These are phyloP conservation scores for Bostrychus sinensis DNA, from an alignment of 2,113 vertebrate species.

Conservation along the genomic window DNA sequence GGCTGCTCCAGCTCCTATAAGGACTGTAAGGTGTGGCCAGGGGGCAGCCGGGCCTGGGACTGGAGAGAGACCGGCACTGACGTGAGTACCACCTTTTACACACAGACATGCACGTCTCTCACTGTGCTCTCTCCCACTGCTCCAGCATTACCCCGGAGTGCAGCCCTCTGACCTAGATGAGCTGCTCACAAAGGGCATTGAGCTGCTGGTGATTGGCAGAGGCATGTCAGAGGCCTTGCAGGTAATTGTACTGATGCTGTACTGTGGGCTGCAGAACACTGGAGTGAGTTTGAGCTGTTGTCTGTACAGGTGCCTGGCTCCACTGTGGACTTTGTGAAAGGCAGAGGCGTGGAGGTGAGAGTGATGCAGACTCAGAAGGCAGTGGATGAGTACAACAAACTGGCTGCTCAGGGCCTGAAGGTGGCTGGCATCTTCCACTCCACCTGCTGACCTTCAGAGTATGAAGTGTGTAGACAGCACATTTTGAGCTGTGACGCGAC, in stretches of 20 bases:
- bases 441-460: conserved; percentile 84
- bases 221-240: conserved; percentile 94
- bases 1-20: conserved; percentile 87
- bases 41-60: conserved; percentile 93
- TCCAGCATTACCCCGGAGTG: conserved; percentile 91
- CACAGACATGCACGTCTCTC: neutral
- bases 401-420: conserved; percentile 82
- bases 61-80: conserved; percentile 96
- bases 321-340: conserved; percentile 87
- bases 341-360: conserved; percentile 82
- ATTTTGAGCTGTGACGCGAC: too few relatives aligned
- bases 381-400: conserved; percentile 87
- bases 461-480: too few relatives aligned
- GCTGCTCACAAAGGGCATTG: conserved; percentile 85
- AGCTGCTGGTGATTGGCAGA: conserved; percentile 89
- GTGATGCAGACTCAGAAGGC: conserved; percentile 91
- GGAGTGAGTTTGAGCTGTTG: neutral
- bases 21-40: conserved; percentile 98
- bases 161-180: conserved; percentile 94
- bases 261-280: neutral
- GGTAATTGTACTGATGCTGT: conserved; percentile 69
- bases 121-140: neutral
- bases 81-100: conserved; percentile 75
- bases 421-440: conserved; percentile 97
- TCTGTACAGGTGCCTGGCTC: conserved; percentile 83